Evolutionary conservation across 1,140 invertebrate species (phyloP).

Genomic region (Phortica variegata): DNA sequence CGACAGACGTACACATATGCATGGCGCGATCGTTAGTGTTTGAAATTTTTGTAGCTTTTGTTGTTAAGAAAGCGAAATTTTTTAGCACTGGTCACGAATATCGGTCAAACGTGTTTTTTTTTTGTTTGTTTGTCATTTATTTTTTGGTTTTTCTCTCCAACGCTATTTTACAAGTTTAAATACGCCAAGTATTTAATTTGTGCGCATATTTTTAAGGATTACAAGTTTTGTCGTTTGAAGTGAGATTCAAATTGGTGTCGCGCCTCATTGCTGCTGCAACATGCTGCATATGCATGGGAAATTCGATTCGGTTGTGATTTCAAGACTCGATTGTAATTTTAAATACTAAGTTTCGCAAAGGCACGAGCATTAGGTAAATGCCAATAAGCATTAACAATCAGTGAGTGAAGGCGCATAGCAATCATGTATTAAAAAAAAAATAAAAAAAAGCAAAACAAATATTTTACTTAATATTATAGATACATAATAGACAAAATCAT

Average conservation of each 20-base stretch:
- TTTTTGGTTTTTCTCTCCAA: too few species aligned
- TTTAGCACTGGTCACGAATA: slow-evolving; percentile 43
- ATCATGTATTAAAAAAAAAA: too few species aligned
- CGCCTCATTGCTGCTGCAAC: slow-evolving; percentile 9
- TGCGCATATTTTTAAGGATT: slow-evolving; percentile 51
- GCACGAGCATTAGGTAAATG: too few species aligned
- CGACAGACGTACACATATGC: background rate
- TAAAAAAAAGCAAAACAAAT: too few species aligned
- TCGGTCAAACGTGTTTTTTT: slow-evolving; percentile 53
- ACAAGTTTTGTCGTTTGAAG: slow-evolving; percentile 33
- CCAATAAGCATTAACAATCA: too few species aligned
- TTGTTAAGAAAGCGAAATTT: slow-evolving; percentile 36
- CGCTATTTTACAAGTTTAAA: slow-evolving; percentile 55
- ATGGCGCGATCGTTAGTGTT: slow-evolving; percentile 7
- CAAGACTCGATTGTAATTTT: too few species aligned
- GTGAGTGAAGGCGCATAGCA: too few species aligned
- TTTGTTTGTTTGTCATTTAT: too few species aligned
- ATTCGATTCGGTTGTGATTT: slow-evolving; percentile 22
- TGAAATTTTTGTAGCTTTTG: slow-evolving; percentile 40
- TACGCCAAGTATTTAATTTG: slow-evolving; percentile 53
- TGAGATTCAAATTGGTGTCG: slow-evolving; percentile 1
- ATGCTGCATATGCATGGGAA: slow-evolving; percentile 3
- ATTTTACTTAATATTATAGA: too few species aligned
- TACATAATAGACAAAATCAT: too few species aligned
- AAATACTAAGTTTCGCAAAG: too few species aligned